Evolutionary conservation across 2,888 invertebrate species (phyloP), one percentile per base, ranked within the genome.

Genomic region (Nomada goodeniana): DNA sequence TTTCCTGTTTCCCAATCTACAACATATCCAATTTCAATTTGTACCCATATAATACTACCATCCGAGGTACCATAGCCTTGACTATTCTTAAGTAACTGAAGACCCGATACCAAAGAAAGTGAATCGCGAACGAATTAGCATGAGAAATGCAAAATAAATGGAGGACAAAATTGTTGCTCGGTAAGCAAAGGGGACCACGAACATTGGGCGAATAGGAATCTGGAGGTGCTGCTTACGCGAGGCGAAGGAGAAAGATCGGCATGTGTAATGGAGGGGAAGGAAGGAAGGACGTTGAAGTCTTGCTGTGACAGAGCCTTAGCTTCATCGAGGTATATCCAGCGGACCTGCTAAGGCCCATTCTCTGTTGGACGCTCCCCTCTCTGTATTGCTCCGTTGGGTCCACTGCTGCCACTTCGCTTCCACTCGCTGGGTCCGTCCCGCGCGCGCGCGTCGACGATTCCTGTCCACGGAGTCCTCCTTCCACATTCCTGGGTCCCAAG

Each of bases 291-390:
- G 84, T 87, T 86, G 93, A 94, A 94, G 94, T 94, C 94, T 89
- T 89, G 88, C 87, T 88, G 90, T 85, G 86, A 86, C 88, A 87
- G 86, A 85, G 89, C 90, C 81, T 88, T 81, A 88, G 88, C 82
- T 85, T 88, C 94, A 90, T 94, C 94, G 91, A 92, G 90, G 81
- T 86, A 83, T 86, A 84, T 94, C 94, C 94, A 94, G 93, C 93
- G 94, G 94, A 94, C 94, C 90, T 88, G 87, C 92, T 89, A 73
- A 91, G 92, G 90, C 90, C 92, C 92, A 91, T 91, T 91, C 90
- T 89, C 89, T 87, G 65, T 89, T 87, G 63, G 80, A 81, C 79
- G 88, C 89, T 52, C 20, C 88, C 61, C 89, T 87, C 89, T n/a
- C 68, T 55, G 47, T 59, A 63, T 81, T 76, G 67, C 76, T 70